Percentiles rank a stretch among this genome's conserved stretches.
Evolutionary conservation across 2,113 vertebrate genomes (phyloP).

Genomic region (Corythornis cristatus): DNA sequence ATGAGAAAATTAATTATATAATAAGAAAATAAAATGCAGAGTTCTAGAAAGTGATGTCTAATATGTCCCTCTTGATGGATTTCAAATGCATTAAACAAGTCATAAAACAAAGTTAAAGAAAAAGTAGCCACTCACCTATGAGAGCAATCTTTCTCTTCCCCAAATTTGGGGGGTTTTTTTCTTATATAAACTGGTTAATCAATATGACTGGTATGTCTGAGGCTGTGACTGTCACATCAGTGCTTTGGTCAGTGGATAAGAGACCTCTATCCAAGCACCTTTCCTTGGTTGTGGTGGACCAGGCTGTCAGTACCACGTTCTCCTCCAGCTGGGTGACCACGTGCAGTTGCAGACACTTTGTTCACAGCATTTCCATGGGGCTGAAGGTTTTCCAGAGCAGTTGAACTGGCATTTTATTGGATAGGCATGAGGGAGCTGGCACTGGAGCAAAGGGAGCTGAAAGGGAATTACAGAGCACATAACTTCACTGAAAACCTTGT

Average conservation of each 20-base stretch:
- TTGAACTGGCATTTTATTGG: not conserved
- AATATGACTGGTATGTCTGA: not conserved
- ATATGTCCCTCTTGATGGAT: not conserved
- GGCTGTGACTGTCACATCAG: not conserved
- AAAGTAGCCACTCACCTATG: not conserved
- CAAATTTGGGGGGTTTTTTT: not conserved
- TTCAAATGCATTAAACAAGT: not conserved
- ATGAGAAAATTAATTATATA: not conserved
- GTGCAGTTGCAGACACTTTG: not conserved
- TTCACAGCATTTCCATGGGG: fast-evolving
- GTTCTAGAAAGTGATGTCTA: not conserved
- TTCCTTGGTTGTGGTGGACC: not conserved
- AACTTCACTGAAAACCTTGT: not conserved
- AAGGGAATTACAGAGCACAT: not conserved
- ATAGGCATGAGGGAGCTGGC: not conserved
- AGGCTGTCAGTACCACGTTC: not conserved
- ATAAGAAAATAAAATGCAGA: not conserved
- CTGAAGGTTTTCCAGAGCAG: fast-evolving
- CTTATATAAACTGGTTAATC: not conserved
- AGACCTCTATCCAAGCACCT: not conserved
- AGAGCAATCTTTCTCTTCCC: not conserved
- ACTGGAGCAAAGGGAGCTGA: not conserved
- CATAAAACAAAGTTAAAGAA: not conserved
- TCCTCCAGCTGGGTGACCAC: not conserved
- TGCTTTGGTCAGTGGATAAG: not conserved